Evolutionary conservation across 2,797 vertebrate genomes (phyloP), one percentile per base, ranked within the genome.

Genomic region (Mormyrops attenuatus): DNA sequence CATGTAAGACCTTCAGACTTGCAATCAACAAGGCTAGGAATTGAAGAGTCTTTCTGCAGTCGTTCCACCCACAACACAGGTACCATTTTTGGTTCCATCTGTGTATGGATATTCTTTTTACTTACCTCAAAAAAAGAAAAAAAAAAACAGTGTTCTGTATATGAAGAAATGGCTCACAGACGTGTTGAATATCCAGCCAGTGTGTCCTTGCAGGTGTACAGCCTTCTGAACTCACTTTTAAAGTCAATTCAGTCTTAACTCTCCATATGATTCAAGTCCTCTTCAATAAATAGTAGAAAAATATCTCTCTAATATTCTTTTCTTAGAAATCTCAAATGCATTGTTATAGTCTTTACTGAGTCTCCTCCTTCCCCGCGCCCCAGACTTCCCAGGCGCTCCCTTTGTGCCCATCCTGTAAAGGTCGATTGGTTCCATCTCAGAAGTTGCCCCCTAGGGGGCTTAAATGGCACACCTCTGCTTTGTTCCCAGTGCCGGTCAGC

Each of bases 221-320:
- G 44, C 34, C 60, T 69, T 88, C 47, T 77, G 86, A 66, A 87
- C 69, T 26, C 49, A 77, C 82, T 73, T 88, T 88, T 80, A 90
- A 60, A 88, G 86, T 91, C 89, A 91, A 90, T 90, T 91, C 90
- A 90, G 89, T 73, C 77, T 77, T 91, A 89, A 90, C 92, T 89
- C 84, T 90, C 91, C 85, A 88, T 91, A 80, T 84, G 82, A 91
- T 91, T 91, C 91, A 90, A 93, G 89, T 94, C 90, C 92, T 96
- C 95, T 97, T 98, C 94, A 99, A 99, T 99, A 99, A 99, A 99
- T 99, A 99, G 97, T 99, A 99, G 97, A 99, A 99, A 99, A 99
- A 99, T 98, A 99, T 97, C 97, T 94, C 96, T 97, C 97, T 97
- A 92, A 92, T 96, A 96, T 69, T 84, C 73, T 53, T 92, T 92